Conservation (phyloP, 2,888 invertebrate species). For the Cancer borealis region DNA sequence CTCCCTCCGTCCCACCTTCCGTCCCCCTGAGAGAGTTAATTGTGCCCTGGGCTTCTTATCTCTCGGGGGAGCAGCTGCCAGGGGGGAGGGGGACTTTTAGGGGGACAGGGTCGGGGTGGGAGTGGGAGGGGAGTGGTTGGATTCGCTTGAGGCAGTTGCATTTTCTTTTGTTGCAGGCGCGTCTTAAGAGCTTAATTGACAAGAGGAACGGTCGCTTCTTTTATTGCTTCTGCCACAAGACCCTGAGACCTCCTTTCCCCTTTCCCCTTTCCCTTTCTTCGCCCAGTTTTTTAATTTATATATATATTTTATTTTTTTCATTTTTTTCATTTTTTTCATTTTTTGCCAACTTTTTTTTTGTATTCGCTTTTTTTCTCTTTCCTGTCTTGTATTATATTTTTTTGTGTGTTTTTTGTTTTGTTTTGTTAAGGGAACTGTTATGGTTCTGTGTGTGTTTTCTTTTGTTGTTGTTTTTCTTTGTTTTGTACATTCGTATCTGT, state of each 20-base stretch:
- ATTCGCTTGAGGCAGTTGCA: constrained; percentile 56
- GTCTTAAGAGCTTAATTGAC: constrained; percentile 56
- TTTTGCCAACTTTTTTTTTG: neutral
- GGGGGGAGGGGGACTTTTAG: neutral
- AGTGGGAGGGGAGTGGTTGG: neutral
- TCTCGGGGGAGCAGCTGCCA: neutral
- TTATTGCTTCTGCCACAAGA: constrained; percentile 46
- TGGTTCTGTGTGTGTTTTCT: neutral
- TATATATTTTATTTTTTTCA: neutral
- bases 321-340: no score
- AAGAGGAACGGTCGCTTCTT: constrained; percentile 51
- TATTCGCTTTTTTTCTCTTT: neutral
- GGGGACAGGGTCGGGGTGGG: neutral
- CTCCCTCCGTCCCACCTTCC: neutral
- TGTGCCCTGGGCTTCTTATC: constrained; percentile 55
- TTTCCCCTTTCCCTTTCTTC: neutral
- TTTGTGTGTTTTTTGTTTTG: neutral
- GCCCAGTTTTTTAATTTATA: neutral
- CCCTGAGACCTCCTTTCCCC: neutral
- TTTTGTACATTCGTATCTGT: neutral
- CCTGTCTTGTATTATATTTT: neutral
- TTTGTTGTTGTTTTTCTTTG: neutral
- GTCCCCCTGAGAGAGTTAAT: constrained; percentile 45
- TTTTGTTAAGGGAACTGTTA: no score
- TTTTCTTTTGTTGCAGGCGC: constrained; percentile 56